These are phyloP conservation scores for Polymixis lichenea DNA, from an alignment of 2,888 invertebrate species.

Conservation along the genomic window DNA sequence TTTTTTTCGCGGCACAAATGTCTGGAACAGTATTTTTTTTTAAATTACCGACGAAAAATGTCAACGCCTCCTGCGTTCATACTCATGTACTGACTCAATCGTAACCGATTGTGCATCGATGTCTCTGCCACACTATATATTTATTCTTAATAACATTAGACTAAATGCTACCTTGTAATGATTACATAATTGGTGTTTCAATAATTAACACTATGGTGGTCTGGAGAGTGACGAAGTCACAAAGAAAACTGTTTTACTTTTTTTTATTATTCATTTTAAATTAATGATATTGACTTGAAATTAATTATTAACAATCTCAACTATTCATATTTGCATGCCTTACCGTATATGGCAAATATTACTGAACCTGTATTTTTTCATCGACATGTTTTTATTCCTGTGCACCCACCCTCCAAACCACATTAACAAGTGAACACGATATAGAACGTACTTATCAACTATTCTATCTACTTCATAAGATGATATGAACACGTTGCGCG, in stretches of 20 bases:
- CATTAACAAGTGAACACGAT: conserved; percentile 15
- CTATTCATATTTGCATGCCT: neutral
- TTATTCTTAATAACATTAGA: neutral
- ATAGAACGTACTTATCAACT: conserved; percentile 18
- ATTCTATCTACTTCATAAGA: conserved; percentile 66
- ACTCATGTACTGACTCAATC: too few species aligned
- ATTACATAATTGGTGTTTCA: conserved; percentile 45
- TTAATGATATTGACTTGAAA: neutral
- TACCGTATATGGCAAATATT: neutral
- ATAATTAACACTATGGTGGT: conserved; percentile 27
- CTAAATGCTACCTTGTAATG: conserved; percentile 1
- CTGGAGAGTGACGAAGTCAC: conserved; percentile 12
- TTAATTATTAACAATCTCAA: neutral
- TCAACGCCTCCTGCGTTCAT: too few species aligned
- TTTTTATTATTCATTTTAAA: neutral
- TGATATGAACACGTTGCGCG: conserved; percentile 69
- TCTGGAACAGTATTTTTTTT: too few species aligned
- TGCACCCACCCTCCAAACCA: conserved; percentile 25
- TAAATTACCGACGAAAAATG: too few species aligned
- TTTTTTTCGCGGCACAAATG: too few species aligned
- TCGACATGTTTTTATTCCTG: too few species aligned
- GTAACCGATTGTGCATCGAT: too few species aligned
- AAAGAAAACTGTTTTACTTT: neutral
- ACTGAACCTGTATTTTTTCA: neutral
- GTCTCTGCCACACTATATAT: neutral